A percentile compares a stretch with the other conserved stretches of the same genome.
These are phyloP conservation scores for Stenodema calcarata DNA, from an alignment of 2,888 invertebrate species.

Conservation along the genomic window DNA sequence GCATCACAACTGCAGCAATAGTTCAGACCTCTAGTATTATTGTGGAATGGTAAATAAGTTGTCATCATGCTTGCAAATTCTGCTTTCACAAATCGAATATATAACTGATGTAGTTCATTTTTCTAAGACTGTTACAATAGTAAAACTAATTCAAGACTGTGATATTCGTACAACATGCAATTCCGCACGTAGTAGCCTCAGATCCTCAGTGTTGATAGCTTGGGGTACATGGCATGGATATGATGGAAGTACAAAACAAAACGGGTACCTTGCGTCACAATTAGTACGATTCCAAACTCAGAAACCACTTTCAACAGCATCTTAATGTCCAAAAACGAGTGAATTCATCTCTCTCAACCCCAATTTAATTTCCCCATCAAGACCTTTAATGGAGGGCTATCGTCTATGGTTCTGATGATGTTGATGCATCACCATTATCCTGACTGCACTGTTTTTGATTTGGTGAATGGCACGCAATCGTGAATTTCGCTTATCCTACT, in stretches of 20 bases:
- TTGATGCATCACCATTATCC: no score
- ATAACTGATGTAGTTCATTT: slow-evolving; percentile 10
- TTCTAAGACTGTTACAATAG: slow-evolving; percentile 44
- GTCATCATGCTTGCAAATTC: not conserved
- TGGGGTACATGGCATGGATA: not conserved
- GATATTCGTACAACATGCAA: slow-evolving; percentile 30
- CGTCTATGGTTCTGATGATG: no score
- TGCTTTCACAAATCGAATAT: not conserved
- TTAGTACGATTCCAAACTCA: not conserved
- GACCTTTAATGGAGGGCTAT: no score
- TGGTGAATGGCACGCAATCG: no score
- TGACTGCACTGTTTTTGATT: no score
- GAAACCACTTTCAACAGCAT: no score
- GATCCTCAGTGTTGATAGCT: not conserved
- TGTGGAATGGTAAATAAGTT: slow-evolving; percentile 26
- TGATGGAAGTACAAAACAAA: not conserved
- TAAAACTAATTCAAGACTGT: slow-evolving; percentile 32
- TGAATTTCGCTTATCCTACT: no score
- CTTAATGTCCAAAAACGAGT: no score
- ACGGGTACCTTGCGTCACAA: no score
- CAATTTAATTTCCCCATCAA: no score
- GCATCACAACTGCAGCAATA: not conserved
- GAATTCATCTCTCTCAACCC: no score
- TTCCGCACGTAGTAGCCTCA: not conserved
- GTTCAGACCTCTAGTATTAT: slow-evolving; percentile 24